A percentile compares a stretch with the other conserved stretches of the same genome.
These are phyloP conservation scores for Ooceraea biroi DNA, from an alignment of 1,140 invertebrate genomes.

Conservation along the genomic window DNA sequence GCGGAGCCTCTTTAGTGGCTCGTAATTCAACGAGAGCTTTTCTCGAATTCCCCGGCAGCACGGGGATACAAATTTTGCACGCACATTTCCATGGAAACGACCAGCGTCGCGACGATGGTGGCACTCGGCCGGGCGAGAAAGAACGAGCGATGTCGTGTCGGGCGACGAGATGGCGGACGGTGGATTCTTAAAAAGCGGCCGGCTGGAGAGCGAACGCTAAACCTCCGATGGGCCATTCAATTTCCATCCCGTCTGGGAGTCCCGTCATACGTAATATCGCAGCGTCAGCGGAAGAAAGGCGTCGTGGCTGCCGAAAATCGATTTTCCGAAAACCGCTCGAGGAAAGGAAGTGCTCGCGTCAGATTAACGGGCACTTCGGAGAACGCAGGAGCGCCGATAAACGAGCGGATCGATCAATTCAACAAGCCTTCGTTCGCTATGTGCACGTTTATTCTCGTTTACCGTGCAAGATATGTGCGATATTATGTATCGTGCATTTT, in stretches of 20 bases:
- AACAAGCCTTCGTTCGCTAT: no score
- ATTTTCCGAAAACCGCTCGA: not conserved
- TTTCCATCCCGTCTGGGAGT: constrained; percentile 6
- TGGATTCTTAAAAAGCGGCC: constrained; percentile 16
- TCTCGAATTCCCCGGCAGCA: constrained; percentile 65
- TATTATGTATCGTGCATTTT: no score
- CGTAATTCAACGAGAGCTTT: constrained; percentile 77
- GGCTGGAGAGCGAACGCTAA: not conserved
- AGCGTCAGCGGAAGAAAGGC: not conserved
- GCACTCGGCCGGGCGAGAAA: not conserved
- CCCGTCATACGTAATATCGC: not conserved
- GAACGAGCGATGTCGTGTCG: not conserved
- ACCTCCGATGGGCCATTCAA: not conserved
- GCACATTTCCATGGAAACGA: constrained; percentile 70
- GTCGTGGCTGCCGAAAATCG: not conserved
- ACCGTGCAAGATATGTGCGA: no score
- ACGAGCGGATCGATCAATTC: no score
- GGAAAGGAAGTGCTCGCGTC: not conserved
- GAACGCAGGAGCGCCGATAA: no score
- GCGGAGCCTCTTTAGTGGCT: constrained; percentile 76
- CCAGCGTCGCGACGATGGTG: not conserved
- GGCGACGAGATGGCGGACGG: not conserved
- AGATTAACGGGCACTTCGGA: not conserved
- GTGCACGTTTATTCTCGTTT: no score
- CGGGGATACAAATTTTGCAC: constrained; percentile 72